These are phyloP conservation scores for Danaus melanippus DNA, from an alignment of 1,140 invertebrate species.

Conservation along the genomic window DNA sequence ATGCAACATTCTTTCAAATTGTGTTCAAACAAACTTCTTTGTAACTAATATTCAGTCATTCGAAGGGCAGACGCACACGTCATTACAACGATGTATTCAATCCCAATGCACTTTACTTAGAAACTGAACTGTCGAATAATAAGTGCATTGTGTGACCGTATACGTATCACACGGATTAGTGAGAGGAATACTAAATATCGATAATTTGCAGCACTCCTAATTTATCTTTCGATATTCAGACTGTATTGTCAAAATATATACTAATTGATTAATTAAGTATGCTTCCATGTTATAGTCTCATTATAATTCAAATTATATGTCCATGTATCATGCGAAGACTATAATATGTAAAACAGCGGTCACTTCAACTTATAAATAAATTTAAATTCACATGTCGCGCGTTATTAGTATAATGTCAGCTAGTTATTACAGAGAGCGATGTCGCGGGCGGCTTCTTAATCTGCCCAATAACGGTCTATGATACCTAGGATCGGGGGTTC, in stretches of 20 bases:
- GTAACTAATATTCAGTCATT: constrained; percentile 50
- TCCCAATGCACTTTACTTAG: constrained; percentile 67
- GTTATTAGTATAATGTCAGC: not conserved
- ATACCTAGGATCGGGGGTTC: constrained; percentile 47
- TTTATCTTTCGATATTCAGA: not conserved
- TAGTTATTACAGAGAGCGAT: too few relatives aligned
- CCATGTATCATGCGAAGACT: constrained; percentile 6
- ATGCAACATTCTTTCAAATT: constrained; percentile 20
- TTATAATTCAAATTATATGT: constrained; percentile 2
- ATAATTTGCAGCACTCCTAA: constrained; percentile 37
- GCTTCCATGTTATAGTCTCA: constrained; percentile 7
- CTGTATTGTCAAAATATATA: constrained; percentile 2
- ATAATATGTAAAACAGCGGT: constrained; percentile 19
- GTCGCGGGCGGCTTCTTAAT: constrained; percentile 46
- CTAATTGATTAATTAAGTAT: too few relatives aligned
- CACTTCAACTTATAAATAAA: constrained; percentile 14
- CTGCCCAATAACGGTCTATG: constrained; percentile 46
- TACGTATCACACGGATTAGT: constrained; percentile 62
- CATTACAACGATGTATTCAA: constrained; percentile 54
- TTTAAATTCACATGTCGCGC: constrained; percentile 10
- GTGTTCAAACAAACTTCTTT: constrained; percentile 25
- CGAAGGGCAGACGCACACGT: constrained; percentile 56
- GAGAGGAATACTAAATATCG: constrained; percentile 64
- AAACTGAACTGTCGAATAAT: constrained; percentile 68
- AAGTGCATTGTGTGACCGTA: constrained; percentile 68